Evolutionary conservation across 2,888 invertebrate genomes (phyloP).

Genomic region (Monochamus alternatus): DNA sequence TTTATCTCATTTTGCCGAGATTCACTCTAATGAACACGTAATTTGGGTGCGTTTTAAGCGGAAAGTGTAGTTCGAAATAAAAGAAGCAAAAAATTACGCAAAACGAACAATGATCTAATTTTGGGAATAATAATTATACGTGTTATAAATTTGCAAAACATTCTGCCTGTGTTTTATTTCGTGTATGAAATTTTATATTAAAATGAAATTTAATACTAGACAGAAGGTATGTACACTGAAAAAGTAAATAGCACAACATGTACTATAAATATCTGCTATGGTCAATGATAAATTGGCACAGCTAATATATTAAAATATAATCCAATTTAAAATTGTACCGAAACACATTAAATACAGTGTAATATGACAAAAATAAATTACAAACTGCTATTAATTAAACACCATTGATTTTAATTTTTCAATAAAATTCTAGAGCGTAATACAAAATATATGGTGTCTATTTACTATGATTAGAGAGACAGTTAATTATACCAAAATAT

Average conservation of each 20-base stretch:
- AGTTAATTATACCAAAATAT: too few relatives aligned
- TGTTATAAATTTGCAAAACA: too few relatives aligned
- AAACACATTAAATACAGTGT: neutral
- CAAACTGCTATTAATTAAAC: neutral
- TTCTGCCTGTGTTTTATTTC: too few relatives aligned
- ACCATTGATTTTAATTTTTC: too few relatives aligned
- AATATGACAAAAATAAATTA: neutral
- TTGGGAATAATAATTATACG: too few relatives aligned
- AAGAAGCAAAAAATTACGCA: too few relatives aligned
- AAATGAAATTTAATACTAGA: too few relatives aligned
- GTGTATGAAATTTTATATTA: too few relatives aligned
- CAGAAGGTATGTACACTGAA: neutral
- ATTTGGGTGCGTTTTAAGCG: too few relatives aligned
- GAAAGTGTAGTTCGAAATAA: too few relatives aligned
- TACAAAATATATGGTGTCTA: neutral
- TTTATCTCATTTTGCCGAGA: neutral
- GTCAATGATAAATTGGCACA: neutral
- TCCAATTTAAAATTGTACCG: neutral
- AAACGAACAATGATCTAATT: too few relatives aligned
- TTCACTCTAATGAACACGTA: conserved; percentile 3
- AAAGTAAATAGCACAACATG: neutral
- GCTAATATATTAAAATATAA: neutral
- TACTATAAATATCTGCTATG: neutral
- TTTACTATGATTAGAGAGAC: too few relatives aligned
- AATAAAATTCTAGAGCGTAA: neutral